Evolutionary conservation across 2,797 vertebrate species (phyloP).

Genomic region (Spea hammondii): DNA sequence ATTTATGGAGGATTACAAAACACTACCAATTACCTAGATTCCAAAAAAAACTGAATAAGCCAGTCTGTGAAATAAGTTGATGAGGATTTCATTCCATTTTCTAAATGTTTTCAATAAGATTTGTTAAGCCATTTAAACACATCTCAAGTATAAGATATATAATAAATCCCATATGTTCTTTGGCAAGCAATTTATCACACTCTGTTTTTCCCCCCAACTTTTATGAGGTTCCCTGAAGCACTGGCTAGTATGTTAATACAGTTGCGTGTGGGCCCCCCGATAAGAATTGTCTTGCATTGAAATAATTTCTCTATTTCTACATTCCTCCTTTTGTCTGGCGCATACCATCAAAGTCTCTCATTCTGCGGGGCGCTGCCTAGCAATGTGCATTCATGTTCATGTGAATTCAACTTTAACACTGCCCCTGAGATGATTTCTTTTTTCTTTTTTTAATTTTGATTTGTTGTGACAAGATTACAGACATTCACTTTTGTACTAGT

Average conservation of each 20-base stretch:
- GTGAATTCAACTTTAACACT: background rate
- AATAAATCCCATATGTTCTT: too few species aligned
- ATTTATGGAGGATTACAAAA: too few species aligned
- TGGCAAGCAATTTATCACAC: too few species aligned
- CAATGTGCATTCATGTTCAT: slow-evolving; percentile 9
- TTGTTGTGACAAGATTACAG: background rate
- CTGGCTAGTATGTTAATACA: background rate
- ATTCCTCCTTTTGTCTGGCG: background rate
- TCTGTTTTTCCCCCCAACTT: background rate
- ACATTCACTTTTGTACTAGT: background rate
- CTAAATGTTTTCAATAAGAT: too few species aligned
- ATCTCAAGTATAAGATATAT: too few species aligned
- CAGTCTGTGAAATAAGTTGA: too few species aligned
- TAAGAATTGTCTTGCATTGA: slow-evolving; percentile 6
- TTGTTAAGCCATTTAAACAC: too few species aligned
- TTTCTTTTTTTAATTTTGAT: too few species aligned
- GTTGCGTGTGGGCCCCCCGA: background rate
- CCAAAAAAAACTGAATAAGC: too few species aligned
- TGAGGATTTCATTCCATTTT: too few species aligned
- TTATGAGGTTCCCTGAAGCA: background rate
- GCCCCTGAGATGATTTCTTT: slow-evolving; percentile 9
- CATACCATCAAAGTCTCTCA: slow-evolving; percentile 1
- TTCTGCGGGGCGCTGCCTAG: slow-evolving; percentile 1
- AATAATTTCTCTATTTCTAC: slow-evolving; percentile 16
- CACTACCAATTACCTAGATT: too few species aligned